These are phyloP conservation scores for Phyllopteryx taeniolatus DNA, from an alignment of 2,113 vertebrate species.

Conservation along the genomic window DNA sequence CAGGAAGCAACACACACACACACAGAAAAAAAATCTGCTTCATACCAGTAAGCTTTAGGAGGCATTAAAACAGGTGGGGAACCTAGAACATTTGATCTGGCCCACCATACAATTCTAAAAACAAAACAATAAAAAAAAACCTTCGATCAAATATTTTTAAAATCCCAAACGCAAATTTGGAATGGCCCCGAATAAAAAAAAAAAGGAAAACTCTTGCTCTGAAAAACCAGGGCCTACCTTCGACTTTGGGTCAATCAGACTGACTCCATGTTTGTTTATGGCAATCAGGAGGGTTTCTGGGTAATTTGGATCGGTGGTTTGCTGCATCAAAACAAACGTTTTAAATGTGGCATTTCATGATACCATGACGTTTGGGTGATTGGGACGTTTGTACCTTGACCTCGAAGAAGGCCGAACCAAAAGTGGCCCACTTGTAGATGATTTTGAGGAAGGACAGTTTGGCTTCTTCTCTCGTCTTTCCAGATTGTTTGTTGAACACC, in stretches of 20 bases:
- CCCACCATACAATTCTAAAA: not conserved
- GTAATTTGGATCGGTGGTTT: conserved; percentile 98
- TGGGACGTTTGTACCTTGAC: conserved; percentile 80
- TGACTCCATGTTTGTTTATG: conserved; percentile 96
- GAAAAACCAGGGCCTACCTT: conserved; percentile 76
- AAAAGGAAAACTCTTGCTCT: not conserved
- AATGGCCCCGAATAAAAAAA: not conserved
- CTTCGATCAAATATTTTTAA: too few relatives aligned
- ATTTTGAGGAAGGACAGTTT: conserved; percentile 93
- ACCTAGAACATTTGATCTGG: too few relatives aligned
- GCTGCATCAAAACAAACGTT: conserved; percentile 66
- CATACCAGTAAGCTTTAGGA: too few relatives aligned
- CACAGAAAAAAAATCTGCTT: not conserved
- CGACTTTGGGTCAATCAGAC: conserved; percentile 92
- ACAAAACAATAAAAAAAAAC: not conserved
- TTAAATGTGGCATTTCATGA: not conserved
- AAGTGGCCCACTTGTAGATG: conserved; percentile 95
- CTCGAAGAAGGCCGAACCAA: conserved; percentile 97
- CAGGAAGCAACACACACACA: not conserved
- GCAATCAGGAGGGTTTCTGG: conserved; percentile 95
- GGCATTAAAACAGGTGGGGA: not conserved
- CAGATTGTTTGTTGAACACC: conserved; percentile 89
- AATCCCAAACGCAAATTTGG: too few relatives aligned
- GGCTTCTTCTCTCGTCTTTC: conserved; percentile 90
- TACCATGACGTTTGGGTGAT: not conserved